These are phyloP conservation scores for Grus americana DNA, from an alignment of 2,113 vertebrate species.

Conservation along the genomic window DNA sequence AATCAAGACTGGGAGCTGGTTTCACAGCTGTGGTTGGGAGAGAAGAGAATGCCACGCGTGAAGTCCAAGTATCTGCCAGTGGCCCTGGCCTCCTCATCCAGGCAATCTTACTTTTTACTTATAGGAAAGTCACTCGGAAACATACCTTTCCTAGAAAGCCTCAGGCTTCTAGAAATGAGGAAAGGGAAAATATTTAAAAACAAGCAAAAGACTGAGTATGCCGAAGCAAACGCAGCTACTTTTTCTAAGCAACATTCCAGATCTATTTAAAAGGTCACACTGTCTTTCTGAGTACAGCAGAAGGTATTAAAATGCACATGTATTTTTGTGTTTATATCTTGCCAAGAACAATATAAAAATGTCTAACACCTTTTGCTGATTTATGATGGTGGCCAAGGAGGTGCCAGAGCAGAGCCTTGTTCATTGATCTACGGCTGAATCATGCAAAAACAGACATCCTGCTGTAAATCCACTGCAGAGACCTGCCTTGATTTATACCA, in stretches of 20 bases:
- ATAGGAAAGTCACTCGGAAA: not conserved
- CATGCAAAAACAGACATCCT: conserved; percentile 24
- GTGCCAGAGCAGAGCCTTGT: conserved; percentile 40
- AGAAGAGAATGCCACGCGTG: not conserved
- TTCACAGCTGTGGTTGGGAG: not conserved
- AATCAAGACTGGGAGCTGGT: not conserved
- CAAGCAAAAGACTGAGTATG: not conserved
- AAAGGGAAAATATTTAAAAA: conserved; percentile 13
- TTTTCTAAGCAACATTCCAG: not conserved
- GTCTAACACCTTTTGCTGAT: conserved; percentile 32
- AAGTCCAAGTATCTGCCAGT: not conserved
- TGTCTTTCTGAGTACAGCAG: not conserved
- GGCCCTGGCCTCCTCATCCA: not conserved
- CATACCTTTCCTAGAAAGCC: not conserved
- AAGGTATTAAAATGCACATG: not conserved
- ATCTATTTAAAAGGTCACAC: not conserved
- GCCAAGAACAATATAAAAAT: conserved; percentile 50
- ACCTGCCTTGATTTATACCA: conserved; percentile 36
- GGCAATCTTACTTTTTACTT: not conserved
- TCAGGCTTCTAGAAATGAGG: not conserved
- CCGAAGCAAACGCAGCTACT: not conserved
- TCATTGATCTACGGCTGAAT: conserved; percentile 43
- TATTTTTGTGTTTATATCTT: conserved; percentile 9
- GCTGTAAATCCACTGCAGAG: conserved; percentile 53
- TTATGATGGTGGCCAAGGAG: conserved; percentile 15